Conservation (phyloP, 2,888 invertebrate genomes). For the Cephus runcator region DNA sequence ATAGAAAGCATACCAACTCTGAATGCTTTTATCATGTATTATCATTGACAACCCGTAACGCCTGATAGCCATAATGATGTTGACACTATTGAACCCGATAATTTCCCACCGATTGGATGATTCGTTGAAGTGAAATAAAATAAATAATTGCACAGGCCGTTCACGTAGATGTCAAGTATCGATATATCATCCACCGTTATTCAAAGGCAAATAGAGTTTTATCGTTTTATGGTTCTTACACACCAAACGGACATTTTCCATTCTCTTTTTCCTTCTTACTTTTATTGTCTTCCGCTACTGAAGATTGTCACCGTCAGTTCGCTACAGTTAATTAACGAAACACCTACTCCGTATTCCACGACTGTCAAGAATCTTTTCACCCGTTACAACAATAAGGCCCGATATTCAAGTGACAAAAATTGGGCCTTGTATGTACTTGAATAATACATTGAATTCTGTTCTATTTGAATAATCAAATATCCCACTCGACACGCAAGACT, state of each 20-base stretch:
- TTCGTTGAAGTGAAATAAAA: not conserved
- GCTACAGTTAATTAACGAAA: not conserved
- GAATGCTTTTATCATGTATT: not conserved
- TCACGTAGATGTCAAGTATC: conserved; percentile 45
- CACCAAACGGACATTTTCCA: not conserved
- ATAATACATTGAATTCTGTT: not conserved
- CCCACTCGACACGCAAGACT: conserved; percentile 37
- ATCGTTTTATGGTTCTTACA: conserved; percentile 45
- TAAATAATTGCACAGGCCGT: conserved; percentile 18
- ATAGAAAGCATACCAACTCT: not conserved
- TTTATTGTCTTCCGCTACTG: not conserved
- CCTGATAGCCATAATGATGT: not conserved
- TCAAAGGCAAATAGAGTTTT: conserved; percentile 48
- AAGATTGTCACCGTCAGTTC: not conserved
- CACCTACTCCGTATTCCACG: not conserved
- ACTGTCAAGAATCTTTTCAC: not conserved
- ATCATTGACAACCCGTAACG: not conserved
- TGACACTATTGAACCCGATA: not conserved
- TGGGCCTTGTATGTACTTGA: not conserved
- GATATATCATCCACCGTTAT: conserved; percentile 41
- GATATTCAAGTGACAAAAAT: not conserved
- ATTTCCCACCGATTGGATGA: not conserved
- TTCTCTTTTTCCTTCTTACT: not conserved
- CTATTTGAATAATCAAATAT: not conserved
- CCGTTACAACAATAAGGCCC: not conserved